Evolutionary conservation across 2,888 invertebrate genomes (phyloP).

Genomic region (Apoda limacodes): DNA sequence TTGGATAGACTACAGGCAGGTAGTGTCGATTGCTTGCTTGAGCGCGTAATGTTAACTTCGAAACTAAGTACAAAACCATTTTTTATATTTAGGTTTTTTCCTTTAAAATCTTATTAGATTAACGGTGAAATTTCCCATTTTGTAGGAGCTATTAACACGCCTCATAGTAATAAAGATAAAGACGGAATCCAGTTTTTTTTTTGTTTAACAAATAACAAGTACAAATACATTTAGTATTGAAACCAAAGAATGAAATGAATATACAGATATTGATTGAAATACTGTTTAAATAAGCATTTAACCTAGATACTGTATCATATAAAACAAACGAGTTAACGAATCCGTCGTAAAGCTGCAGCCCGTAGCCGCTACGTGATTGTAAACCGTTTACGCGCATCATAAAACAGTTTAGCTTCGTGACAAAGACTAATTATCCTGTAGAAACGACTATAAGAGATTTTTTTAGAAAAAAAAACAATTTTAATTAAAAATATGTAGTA

Average conservation of each 20-base stretch:
- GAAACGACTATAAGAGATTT: not conserved
- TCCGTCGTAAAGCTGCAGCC: conserved; percentile 18
- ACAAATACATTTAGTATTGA: not conserved
- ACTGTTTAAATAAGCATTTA: too few species aligned
- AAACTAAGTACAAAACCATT: too few species aligned
- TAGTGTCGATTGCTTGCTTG: too few species aligned
- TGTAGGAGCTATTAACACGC: conserved; percentile 1
- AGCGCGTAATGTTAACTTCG: too few species aligned
- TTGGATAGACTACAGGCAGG: too few species aligned
- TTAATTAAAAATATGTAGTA: not conserved
- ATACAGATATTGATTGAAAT: conserved; percentile 6
- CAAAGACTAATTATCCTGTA: conserved; percentile 6
- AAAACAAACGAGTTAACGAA: conserved; percentile 17
- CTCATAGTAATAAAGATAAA: conserved; percentile 3
- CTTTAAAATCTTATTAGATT: too few species aligned
- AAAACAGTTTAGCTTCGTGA: conserved; percentile 20
- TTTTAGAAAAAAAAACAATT: not conserved
- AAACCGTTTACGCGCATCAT: conserved; percentile 31
- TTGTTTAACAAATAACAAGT: conserved; percentile 2
- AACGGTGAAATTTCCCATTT: too few species aligned
- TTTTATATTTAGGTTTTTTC: too few species aligned
- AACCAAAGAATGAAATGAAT: not conserved
- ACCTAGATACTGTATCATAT: too few species aligned
- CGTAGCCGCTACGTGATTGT: conserved; percentile 27
- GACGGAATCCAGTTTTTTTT: conserved; percentile 2